Base-by-base conservation (phyloP, 1,140 invertebrate genomes). In the Neodiprion lecontei region DNA sequence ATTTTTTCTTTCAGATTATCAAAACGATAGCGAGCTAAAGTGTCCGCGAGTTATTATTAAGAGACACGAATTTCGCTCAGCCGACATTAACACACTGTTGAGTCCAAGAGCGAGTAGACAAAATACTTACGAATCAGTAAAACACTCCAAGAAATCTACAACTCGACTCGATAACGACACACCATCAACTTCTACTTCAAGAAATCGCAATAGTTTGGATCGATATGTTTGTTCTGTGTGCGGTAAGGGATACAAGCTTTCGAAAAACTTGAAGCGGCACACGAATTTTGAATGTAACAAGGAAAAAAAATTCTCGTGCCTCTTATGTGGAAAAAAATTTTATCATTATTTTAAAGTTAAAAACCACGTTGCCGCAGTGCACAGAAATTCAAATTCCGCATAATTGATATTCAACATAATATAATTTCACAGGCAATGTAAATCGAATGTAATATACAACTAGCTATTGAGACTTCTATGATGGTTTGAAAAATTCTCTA, bases 291-390 rank as follows among this genome's bases (percentile, higher is more conserved):
- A 89, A 72, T 89, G 87, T 68, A 73, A 72, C 11, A 78, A 85
- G 50, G 84, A 86, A 48, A 85, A 85, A 9, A 80, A 80, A 66
- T 87, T 85, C 72, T 71, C 78, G 23, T 88, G 87, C 75, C 82
- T 80, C 2, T 75, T 82, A 48, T 88, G 87, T 74, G 76, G 81
- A 21, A 81, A 80, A 71, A 81, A 81, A 28, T 85, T 82, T 73
- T 83, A 86, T 68, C 82, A 86, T 11, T 78, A 78, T 74, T 80
- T 74, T 67, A 78, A 80, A 48, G 53, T 82, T 21, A 78, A 80
- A 28, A 74, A 73, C 11, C 79, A 80, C 65, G 50, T 53, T n/a
- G 50, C 50, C 50, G 10, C 50, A 10, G 50, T n/a, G n/a, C 50
- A 53, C 50, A 1, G 50, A 53, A 14, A 53, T 10, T n/a, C n/a